Percentiles rank a stretch among this genome's conserved stretches.
These are phyloP conservation scores for Araneus ventricosus DNA, from an alignment of 1,140 invertebrate species.

Conservation along the genomic window DNA sequence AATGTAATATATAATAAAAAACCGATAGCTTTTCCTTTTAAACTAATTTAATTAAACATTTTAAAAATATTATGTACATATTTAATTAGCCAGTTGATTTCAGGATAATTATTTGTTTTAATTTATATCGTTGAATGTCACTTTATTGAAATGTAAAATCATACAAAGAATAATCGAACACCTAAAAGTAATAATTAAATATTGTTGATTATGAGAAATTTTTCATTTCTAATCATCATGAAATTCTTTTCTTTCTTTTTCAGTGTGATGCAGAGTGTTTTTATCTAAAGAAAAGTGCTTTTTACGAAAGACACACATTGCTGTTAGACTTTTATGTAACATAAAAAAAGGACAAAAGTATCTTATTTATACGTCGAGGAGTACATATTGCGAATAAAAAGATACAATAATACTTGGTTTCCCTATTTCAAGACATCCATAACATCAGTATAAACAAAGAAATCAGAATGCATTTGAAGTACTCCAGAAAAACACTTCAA, in stretches of 20 bases:
- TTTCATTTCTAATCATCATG: too few relatives aligned
- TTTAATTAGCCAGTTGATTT: too few relatives aligned
- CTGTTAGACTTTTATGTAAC: neutral
- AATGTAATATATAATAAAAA: too few relatives aligned
- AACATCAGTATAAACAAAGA: neutral
- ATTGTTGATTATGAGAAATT: too few relatives aligned
- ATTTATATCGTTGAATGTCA: too few relatives aligned
- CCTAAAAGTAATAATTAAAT: too few relatives aligned
- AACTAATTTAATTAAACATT: too few relatives aligned
- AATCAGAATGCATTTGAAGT: neutral
- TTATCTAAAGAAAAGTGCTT: conserved; percentile 14
- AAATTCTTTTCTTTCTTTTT: neutral
- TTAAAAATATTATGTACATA: too few relatives aligned
- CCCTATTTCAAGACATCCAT: neutral
- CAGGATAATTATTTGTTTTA: too few relatives aligned
- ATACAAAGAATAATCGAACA: too few relatives aligned
- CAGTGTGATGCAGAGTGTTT: conserved; percentile 29
- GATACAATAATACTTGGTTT: neutral
- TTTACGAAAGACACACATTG: conserved; percentile 18
- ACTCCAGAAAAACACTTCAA: neutral
- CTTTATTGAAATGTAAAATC: too few relatives aligned
- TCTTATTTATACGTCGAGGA: neutral
- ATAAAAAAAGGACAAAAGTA: neutral
- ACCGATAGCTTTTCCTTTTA: too few relatives aligned
- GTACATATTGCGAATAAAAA: neutral